A percentile compares a stretch with the other conserved stretches of the same genome.
Conservation (phyloP, 2,888 invertebrate species). For the Aricia artaxerxes region DNA sequence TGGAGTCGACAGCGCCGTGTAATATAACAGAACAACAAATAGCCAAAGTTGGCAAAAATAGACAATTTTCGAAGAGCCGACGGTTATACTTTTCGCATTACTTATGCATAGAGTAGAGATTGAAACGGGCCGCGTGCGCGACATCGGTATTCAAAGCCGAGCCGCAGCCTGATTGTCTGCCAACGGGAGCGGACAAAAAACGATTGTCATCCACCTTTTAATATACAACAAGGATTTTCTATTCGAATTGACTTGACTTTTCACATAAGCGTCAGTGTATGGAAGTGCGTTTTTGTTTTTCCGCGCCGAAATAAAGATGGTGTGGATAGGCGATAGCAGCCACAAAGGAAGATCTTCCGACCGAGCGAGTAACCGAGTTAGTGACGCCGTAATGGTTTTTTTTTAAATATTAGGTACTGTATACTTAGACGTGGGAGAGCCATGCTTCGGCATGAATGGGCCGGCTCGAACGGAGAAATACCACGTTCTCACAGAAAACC, state of each 20-base stretch:
- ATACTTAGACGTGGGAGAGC: too few species aligned
- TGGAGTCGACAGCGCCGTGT: background rate
- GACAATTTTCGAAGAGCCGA: constrained; percentile 69
- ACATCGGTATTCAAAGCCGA: constrained; percentile 74
- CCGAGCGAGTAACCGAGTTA: too few species aligned
- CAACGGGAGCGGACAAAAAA: constrained; percentile 59
- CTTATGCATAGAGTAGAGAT: constrained; percentile 79
- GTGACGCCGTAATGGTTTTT: too few species aligned
- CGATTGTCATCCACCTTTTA: constrained; percentile 38
- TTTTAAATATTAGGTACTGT: too few species aligned
- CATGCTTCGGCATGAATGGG: too few species aligned
- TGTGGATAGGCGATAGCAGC: too few species aligned
- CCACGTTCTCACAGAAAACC: too few species aligned
- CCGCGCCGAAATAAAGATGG: too few species aligned
- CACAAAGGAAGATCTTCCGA: too few species aligned
- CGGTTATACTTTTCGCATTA: constrained; percentile 77
- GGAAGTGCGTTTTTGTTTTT: too few species aligned
- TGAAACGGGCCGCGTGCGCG: constrained; percentile 71
- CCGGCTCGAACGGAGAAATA: too few species aligned
- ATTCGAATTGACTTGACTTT: background rate
- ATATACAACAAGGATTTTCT: constrained; percentile 4
- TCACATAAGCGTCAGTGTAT: too few species aligned
- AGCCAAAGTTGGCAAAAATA: constrained; percentile 72
- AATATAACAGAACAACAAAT: constrained; percentile 48
- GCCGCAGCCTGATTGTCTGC: constrained; percentile 66